A percentile compares a stretch with the other conserved stretches of the same genome.
Evolutionary conservation across 2,113 vertebrate species (phyloP).

Genomic region (Prionailurus bengalensis): DNA sequence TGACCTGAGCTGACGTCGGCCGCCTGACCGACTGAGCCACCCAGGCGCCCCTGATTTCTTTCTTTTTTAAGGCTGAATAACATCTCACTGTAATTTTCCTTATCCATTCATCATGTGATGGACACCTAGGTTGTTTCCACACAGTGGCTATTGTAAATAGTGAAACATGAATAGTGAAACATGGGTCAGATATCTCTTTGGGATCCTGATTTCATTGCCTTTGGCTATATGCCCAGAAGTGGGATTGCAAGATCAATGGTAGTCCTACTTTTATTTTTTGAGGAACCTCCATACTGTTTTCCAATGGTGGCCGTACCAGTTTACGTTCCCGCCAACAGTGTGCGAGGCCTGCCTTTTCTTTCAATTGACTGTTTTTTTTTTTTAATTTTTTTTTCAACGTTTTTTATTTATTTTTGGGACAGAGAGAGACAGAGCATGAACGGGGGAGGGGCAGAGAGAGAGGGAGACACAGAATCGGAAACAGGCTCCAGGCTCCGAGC

Average conservation of each 20-base stretch:
- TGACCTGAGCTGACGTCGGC: too few relatives aligned
- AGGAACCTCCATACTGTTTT: neutral
- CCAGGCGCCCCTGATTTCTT: neutral
- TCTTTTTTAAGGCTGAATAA: neutral
- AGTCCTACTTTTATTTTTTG: neutral
- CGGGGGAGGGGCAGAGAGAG: too few relatives aligned
- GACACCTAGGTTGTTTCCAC: neutral
- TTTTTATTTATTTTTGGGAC: too few relatives aligned
- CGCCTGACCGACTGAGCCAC: too few relatives aligned
- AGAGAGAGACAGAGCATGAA: too few relatives aligned
- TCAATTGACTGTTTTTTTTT: neutral
- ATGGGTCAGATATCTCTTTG: neutral
- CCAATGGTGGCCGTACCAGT: neutral
- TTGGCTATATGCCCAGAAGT: neutral
- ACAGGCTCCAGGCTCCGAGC: too few relatives aligned
- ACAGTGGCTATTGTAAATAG: neutral
- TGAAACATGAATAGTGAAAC: too few relatives aligned
- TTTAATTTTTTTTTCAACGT: too few relatives aligned
- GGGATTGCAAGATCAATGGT: neutral
- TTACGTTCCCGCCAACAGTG: neutral
- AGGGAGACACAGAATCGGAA: too few relatives aligned
- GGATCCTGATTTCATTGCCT: neutral
- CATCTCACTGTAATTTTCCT: neutral
- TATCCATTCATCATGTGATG: rapidly evolving
- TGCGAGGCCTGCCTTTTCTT: neutral